Evolutionary conservation across 2,113 vertebrate species (phyloP).

Genomic region (Brevimyrus niger): DNA sequence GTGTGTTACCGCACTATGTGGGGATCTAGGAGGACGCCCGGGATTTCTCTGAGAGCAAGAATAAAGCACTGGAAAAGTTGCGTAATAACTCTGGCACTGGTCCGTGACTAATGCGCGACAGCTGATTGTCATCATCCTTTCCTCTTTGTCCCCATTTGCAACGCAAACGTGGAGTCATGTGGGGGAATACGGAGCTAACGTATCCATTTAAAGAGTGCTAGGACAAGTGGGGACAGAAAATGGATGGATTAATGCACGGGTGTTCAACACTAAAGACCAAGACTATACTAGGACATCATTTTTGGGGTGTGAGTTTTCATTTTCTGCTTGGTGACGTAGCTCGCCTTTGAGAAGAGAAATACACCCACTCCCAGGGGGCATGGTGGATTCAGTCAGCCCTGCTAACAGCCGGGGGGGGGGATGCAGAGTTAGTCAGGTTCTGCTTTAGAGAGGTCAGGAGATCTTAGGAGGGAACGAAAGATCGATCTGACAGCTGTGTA

Average conservation of each 20-base stretch:
- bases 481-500: background rate
- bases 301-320: background rate
- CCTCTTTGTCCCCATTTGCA: background rate
- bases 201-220: background rate
- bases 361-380: background rate
- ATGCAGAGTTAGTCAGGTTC: background rate
- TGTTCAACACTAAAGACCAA: background rate
- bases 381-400: background rate
- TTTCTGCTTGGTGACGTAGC: background rate
- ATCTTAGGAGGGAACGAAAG: background rate
- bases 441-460: background rate
- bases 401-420: background rate
- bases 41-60: background rate
- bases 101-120: conserved; percentile 13
- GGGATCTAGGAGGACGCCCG: background rate
- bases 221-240: background rate
- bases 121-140: conserved; percentile 6
- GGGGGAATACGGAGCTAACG: background rate
- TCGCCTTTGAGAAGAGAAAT: background rate
- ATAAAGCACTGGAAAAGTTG: conserved; percentile 14
- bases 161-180: background rate
- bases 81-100: conserved; percentile 5
- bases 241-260: background rate
- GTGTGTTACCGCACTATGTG: background rate
- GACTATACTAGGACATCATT: background rate